Conservation (phyloP, 2,113 vertebrate genomes). For the Saccopteryx bilineata region DNA sequence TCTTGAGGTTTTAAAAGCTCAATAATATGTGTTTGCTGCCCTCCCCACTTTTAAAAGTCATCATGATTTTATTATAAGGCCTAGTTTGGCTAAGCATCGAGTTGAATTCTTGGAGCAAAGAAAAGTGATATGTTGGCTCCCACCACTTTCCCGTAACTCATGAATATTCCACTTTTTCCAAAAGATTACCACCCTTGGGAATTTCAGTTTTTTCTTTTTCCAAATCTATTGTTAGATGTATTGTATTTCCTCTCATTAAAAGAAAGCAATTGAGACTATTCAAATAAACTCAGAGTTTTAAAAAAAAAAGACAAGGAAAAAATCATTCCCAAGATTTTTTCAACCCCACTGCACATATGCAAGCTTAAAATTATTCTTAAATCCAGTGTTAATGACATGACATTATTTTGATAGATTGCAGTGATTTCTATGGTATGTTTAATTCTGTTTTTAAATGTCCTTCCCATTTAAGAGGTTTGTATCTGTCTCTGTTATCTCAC, state of each 20-base stretch:
- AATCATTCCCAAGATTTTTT: background rate
- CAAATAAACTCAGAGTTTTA: slow-evolving; percentile 31
- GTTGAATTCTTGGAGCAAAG: slow-evolving; percentile 33
- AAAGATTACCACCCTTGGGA: slow-evolving; percentile 35
- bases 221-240: slow-evolving; percentile 48
- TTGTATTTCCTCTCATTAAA: slow-evolving; percentile 62
- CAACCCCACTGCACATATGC: background rate
- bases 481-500: slow-evolving; percentile 4
- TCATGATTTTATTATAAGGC: slow-evolving; percentile 57
- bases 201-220: slow-evolving; percentile 46
- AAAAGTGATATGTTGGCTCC: slow-evolving; percentile 23
- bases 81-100: slow-evolving; percentile 5
- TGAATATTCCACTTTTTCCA: slow-evolving; percentile 69
- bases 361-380: slow-evolving; percentile 29
- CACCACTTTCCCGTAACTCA: slow-evolving; percentile 41
- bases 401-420: slow-evolving; percentile 3
- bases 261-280: slow-evolving; percentile 28
- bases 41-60: background rate
- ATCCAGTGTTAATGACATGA: background rate
- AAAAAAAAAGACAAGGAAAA: background rate
- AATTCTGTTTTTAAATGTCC: slow-evolving; percentile 25
- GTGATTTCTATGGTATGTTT: slow-evolving; percentile 26
- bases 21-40: background rate
- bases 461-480: background rate
- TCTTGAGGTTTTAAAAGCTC: background rate